phyloP scores from a whole-genome alignment of 2,888 invertebrate species.

The Agrotis ipsilon region DNA sequence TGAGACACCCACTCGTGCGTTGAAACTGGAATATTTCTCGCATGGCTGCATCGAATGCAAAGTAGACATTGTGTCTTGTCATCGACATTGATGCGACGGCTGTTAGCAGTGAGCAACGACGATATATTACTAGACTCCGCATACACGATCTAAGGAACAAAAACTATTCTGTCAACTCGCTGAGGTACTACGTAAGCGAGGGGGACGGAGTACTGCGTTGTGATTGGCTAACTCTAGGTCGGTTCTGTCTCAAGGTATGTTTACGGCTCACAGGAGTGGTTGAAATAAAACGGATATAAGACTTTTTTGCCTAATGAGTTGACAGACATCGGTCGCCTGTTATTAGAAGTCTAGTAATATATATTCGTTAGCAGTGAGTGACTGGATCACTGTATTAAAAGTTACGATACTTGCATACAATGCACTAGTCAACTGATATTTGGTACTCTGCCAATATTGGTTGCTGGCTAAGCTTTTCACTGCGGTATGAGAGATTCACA shows the following conservation, averaged over 20 bases:
- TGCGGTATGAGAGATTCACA: not conserved
- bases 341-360: no score
- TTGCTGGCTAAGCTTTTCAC: not conserved
- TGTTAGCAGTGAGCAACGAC: constrained; percentile 3
- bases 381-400: not conserved
- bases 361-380: not conserved
- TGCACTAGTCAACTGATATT: not conserved
- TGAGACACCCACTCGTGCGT: constrained; percentile 39
- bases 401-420: not conserved
- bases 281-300: no score
- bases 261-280: no score
- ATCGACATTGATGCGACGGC: constrained; percentile 11
- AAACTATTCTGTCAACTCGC: no score
- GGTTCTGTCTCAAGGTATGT: no score
- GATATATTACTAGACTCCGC: no score
- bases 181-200: no score
- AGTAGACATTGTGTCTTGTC: constrained; percentile 59
- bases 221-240: no score
- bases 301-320: no score
- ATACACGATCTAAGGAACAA: no score
- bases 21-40: constrained; percentile 46
- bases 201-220: no score
- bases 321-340: no score
- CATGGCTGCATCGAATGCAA: constrained; percentile 48
- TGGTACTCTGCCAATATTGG: not conserved